Base-by-base conservation (phyloP, 2,888 invertebrate species). In the Magallana nippona region DNA sequence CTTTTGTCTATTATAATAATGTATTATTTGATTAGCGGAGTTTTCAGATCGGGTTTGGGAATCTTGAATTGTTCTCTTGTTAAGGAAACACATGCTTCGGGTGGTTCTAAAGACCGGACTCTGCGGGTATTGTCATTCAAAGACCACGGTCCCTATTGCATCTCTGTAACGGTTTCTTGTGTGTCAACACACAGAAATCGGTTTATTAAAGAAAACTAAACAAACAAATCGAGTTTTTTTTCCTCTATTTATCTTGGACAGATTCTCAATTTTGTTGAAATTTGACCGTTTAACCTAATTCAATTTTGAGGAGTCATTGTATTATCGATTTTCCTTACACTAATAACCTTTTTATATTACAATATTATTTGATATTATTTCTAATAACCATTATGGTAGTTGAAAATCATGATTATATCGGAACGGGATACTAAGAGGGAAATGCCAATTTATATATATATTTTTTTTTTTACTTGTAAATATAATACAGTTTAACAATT, bases 11-110 rank as follows among this genome's bases (percentile, higher is more conserved):
- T 71, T 71, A 71, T 71, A 71, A 71, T 27, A 44, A 44, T 27
- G 71, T 71, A 32, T 71, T 71, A 71, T 71, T 71, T 71, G 71
- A 71, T 71, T 71, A 71, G 27, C 71, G 32, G 71, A 71, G 32
- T 71, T 71, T 71, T 22, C 71, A 27, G 71, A 27, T 27, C 71
- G 27, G 71, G 71, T 71, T 71, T 71, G 71, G 71, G 71, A 71
- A 71, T 71, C 71, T 71, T 71, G 71, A 32, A 71, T 71, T 71
- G 71, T 71, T 71, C 71, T 71, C 71, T 71, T 71, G 71, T 71
- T 71, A 71, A 71, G 71, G 71, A 71, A 71, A 71, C 71, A 71
- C 71, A 71, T 71, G 71, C 71, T 71, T 71, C 22, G 27, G 27
- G 71, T 71, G 13, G 27, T 22, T 71, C 71, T 71, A 71, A 71